These are phyloP conservation scores for Mythimna lalbum DNA, from an alignment of 2,888 invertebrate genomes.

Conservation along the genomic window DNA sequence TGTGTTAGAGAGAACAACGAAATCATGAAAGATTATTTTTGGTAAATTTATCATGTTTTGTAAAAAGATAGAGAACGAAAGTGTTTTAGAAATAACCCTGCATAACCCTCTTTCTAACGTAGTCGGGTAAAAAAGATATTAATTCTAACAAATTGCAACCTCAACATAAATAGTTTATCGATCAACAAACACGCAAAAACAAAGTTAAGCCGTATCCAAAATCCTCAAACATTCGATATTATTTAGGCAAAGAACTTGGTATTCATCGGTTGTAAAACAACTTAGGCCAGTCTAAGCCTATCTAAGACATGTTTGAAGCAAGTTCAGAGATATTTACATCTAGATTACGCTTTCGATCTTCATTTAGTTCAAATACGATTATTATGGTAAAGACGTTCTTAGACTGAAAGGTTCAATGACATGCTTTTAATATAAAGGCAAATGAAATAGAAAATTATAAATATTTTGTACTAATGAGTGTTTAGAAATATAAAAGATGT, in stretches of 20 bases:
- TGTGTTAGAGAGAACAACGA: too few species aligned
- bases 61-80: too few species aligned
- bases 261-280: conserved; percentile 18
- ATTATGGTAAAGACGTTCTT: conserved; percentile 7
- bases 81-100: too few species aligned
- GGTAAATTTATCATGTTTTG: too few species aligned
- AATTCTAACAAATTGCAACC: neutral
- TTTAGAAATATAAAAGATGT: too few species aligned
- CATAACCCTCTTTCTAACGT: neutral
- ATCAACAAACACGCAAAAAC: neutral
- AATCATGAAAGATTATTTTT: too few species aligned
- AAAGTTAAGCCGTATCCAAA: neutral
- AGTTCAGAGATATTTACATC: conserved; percentile 36
- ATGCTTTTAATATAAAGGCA: neutral
- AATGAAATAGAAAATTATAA: too few species aligned
- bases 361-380: neutral
- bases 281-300: conserved; percentile 33
- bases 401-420: neutral
- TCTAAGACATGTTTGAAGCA: conserved; percentile 27
- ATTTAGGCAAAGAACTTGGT: conserved; percentile 29
- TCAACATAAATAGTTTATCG: neutral
- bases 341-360: conserved; percentile 26
- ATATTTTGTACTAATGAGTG: too few species aligned
- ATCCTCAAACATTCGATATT: conserved; percentile 3
- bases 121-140: neutral